These are phyloP conservation scores for Spialia ferax DNA, from an alignment of 2,888 invertebrate species.

Conservation along the genomic window DNA sequence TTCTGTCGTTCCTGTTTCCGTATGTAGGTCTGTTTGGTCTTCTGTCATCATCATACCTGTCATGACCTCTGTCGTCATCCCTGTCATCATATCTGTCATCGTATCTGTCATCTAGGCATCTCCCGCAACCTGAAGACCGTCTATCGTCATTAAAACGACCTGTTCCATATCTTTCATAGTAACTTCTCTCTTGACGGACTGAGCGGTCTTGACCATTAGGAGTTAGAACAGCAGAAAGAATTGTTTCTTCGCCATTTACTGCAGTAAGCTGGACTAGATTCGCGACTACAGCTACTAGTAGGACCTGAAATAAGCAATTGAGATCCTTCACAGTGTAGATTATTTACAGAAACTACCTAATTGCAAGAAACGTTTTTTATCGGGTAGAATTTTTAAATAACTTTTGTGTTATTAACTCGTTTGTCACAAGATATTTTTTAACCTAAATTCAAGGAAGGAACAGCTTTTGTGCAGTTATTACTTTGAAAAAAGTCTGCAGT, in stretches of 20 bases:
- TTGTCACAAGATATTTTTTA: too few relatives aligned
- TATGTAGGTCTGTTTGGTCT: constrained; percentile 66
- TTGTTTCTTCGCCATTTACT: constrained; percentile 60
- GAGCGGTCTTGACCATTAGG: constrained; percentile 53
- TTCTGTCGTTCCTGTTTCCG: constrained; percentile 69
- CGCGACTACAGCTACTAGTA: constrained; percentile 50
- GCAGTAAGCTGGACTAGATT: constrained; percentile 50
- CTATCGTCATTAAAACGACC: constrained; percentile 65
- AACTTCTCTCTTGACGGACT: constrained; percentile 71
- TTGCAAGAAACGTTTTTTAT: too few relatives aligned
- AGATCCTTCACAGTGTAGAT: too few relatives aligned
- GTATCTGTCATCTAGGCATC: constrained; percentile 62
- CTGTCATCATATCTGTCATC: constrained; percentile 61
- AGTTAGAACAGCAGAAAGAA: constrained; percentile 61
- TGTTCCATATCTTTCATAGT: constrained; percentile 69
- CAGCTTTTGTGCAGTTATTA: too few relatives aligned
- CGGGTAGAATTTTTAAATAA: too few relatives aligned
- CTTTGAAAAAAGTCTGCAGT: too few relatives aligned
- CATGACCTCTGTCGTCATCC: constrained; percentile 60
- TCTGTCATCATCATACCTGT: constrained; percentile 55
- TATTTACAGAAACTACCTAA: too few relatives aligned
- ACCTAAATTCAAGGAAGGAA: too few relatives aligned
- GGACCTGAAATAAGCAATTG: constrained; percentile 59
- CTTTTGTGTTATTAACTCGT: too few relatives aligned
- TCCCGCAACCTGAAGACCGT: constrained; percentile 64